Evolutionary conservation across 2,888 invertebrate genomes (phyloP).

Genomic region (Ferdinandea cuprea): DNA sequence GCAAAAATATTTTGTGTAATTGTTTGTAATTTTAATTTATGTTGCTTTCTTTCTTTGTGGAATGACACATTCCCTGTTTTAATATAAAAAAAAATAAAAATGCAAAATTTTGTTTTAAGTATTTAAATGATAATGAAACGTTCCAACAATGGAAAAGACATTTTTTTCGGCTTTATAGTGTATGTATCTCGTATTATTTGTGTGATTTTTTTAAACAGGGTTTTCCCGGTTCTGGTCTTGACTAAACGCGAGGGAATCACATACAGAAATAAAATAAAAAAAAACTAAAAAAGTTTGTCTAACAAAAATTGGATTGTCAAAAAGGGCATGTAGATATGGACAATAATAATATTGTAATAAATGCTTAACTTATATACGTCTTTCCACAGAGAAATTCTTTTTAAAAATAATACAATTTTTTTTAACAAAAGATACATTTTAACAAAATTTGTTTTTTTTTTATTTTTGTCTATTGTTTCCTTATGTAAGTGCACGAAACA

Average conservation of each 20-base stretch:
- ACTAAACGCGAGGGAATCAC: slow-evolving; percentile 20
- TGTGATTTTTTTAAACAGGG: slow-evolving; percentile 1
- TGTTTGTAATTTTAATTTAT: slow-evolving; percentile 16
- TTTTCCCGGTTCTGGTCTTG: slow-evolving; percentile 53
- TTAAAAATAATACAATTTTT: no score
- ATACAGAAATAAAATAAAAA: slow-evolving; percentile 28
- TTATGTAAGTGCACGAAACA: slow-evolving; percentile 60
- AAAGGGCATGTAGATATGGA: slow-evolving; percentile 24
- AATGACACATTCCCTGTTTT: slow-evolving; percentile 92
- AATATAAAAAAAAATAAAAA: background rate
- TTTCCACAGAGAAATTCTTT: slow-evolving; percentile 91
- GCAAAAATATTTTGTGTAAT: slow-evolving; percentile 38
- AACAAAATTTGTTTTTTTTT: slow-evolving; percentile 28
- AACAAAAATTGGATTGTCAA: slow-evolving; percentile 13
- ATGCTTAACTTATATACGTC: slow-evolving; percentile 86
- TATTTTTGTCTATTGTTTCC: slow-evolving; percentile 26
- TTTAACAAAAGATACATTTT: slow-evolving; percentile 32
- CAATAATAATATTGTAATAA: slow-evolving; percentile 77
- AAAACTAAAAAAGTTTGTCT: slow-evolving; percentile 17
- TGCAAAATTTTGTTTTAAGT: background rate
- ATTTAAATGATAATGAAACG: slow-evolving; percentile 29
- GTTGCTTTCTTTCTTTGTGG: slow-evolving; percentile 87
- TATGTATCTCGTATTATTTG: slow-evolving; percentile 17
- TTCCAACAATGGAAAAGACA: slow-evolving; percentile 63
- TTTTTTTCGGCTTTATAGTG: slow-evolving; percentile 26